phyloP scores from a whole-genome alignment of 2,113 vertebrate genomes.

The Macroglossus sobrinus region DNA sequence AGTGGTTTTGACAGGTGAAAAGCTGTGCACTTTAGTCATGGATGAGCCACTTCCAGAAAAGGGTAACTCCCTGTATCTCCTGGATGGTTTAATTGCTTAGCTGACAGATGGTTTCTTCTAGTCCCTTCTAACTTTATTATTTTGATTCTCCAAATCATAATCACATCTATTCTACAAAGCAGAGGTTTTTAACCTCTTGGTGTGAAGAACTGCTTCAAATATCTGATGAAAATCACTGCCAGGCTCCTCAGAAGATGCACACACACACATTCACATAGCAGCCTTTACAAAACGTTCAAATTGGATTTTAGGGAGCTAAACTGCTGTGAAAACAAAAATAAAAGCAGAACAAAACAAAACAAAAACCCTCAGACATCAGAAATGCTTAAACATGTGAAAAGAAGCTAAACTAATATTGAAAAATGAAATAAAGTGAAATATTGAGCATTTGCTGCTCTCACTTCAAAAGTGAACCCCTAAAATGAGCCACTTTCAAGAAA shows the following conservation, averaged over 20 bases:
- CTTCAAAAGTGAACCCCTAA: background rate
- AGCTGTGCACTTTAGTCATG: constrained; percentile 27
- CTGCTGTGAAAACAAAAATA: background rate
- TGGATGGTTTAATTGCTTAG: background rate
- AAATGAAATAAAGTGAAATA: background rate
- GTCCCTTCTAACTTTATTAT: constrained; percentile 41
- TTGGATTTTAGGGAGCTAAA: background rate
- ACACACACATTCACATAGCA: rapidly evolving
- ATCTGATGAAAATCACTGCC: background rate
- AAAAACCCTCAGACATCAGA: background rate
- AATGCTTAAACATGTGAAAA: background rate
- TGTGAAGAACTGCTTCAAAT: background rate
- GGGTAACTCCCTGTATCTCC: background rate
- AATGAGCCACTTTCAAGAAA: background rate
- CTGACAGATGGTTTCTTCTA: constrained; percentile 19
- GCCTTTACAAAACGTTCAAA: background rate
- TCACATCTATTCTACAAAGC: background rate
- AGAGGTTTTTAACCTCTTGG: background rate
- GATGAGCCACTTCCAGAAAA: constrained; percentile 26
- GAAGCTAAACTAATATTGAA: background rate
- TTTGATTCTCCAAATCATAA: constrained; percentile 51
- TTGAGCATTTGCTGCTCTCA: background rate
- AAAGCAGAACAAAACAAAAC: no score
- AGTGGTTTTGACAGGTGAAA: constrained; percentile 46
- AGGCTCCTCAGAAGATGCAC: background rate